Percentiles rank a stretch among this genome's conserved stretches.
These are phyloP conservation scores for Herpetotheres cachinnans DNA, from an alignment of 2,113 vertebrate genomes.

Conservation along the genomic window DNA sequence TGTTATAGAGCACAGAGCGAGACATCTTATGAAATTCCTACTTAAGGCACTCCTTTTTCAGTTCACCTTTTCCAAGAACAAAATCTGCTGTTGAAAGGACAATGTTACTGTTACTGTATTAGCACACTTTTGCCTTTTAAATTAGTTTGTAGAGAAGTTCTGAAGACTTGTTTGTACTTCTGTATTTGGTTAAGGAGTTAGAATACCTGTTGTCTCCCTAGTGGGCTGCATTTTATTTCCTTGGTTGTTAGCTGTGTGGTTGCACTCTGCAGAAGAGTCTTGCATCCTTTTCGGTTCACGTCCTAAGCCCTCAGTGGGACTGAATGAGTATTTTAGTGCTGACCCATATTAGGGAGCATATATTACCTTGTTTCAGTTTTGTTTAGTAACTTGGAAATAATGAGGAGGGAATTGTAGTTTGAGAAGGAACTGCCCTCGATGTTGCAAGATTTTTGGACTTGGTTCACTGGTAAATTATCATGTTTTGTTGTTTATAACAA, in stretches of 20 bases:
- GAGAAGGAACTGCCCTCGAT: neutral
- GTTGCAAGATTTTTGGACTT: neutral
- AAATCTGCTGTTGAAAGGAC: neutral
- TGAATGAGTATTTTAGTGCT: accelerated
- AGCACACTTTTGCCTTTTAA: neutral
- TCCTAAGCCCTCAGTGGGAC: neutral
- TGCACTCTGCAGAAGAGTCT: too few relatives aligned
- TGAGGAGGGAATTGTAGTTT: neutral
- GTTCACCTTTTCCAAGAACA: neutral
- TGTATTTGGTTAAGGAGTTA: neutral
- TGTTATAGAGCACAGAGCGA: neutral
- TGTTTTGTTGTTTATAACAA: neutral
- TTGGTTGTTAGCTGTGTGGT: neutral
- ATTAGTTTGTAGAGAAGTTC: neutral
- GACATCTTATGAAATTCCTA: conserved; percentile 39
- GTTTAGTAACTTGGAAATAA: neutral
- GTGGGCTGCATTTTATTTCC: neutral
- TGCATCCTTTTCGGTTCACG: neutral
- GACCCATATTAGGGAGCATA: accelerated
- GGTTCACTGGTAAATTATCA: neutral
- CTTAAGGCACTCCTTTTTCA: neutral
- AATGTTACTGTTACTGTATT: neutral
- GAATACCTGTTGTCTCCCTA: neutral
- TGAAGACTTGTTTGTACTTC: accelerated
- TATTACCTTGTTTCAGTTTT: neutral